Percentiles rank a stretch among this genome's conserved stretches.
These are phyloP conservation scores for Muntiacus muntjak DNA, from an alignment of 2,113 vertebrate genomes.

Conservation along the genomic window DNA sequence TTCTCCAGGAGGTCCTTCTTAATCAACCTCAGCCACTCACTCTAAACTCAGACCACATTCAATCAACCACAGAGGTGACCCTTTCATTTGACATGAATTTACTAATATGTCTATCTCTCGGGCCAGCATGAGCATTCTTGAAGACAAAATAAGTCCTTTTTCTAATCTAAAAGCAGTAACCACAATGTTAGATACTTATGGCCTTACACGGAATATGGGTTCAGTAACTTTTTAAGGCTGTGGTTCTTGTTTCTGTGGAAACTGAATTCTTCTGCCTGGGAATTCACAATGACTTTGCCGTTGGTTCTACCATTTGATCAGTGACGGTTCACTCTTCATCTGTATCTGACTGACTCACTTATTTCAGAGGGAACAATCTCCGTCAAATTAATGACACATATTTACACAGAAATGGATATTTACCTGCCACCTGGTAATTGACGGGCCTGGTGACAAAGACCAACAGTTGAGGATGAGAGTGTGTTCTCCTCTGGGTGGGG, in stretches of 20 bases:
- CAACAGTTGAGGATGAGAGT: neutral
- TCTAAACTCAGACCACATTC: neutral
- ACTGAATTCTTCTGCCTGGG: neutral
- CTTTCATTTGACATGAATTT: neutral
- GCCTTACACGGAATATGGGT: neutral
- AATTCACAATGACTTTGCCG: neutral
- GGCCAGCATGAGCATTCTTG: neutral
- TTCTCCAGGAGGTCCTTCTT: neutral
- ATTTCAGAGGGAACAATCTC: neutral
- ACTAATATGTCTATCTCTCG: neutral
- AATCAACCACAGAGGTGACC: neutral
- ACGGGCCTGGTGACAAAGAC: fast-evolving
- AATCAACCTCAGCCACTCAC: neutral
- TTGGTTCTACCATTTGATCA: neutral
- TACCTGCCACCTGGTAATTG: neutral
- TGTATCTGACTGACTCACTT: neutral
- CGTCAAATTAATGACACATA: neutral
- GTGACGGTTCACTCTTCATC: neutral
- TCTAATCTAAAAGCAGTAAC: neutral
- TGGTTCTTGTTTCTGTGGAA: neutral
- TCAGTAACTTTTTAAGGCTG: neutral
- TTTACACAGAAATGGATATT: neutral
- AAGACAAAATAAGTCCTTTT: neutral
- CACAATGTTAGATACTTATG: neutral
- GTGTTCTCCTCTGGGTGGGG: neutral